These are phyloP conservation scores for Uria aalge DNA, from an alignment of 2,113 vertebrate species.

Conservation along the genomic window DNA sequence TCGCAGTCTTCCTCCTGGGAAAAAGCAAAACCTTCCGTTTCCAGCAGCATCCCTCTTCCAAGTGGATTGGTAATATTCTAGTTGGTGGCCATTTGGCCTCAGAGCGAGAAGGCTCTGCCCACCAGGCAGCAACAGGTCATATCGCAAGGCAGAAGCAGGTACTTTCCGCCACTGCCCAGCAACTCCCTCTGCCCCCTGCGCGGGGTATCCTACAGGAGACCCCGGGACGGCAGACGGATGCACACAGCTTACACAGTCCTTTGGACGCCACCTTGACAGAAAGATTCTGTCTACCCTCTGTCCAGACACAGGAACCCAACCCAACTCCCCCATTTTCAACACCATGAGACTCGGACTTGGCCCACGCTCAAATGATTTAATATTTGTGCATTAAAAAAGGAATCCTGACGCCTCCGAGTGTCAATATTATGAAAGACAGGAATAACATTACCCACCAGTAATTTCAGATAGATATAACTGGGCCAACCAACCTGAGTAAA, in stretches of 20 bases:
- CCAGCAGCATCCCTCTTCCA: not conserved
- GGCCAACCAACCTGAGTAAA: not conserved
- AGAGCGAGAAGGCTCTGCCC: not conserved
- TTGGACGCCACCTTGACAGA: not conserved
- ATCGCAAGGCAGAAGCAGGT: not conserved
- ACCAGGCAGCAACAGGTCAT: not conserved
- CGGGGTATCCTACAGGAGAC: not conserved
- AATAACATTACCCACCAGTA: not conserved
- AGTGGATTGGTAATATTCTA: fast-evolving
- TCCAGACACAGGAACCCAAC: fast-evolving
- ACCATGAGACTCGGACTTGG: not conserved
- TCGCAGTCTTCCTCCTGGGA: not conserved
- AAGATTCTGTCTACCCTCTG: not conserved
- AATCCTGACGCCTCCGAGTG: not conserved
- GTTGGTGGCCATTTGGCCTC: not conserved
- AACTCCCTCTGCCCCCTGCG: fast-evolving
- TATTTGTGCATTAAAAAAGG: not conserved
- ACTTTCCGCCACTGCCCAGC: not conserved
- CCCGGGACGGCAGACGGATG: not conserved
- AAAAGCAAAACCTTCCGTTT: not conserved
- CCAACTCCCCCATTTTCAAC: not conserved
- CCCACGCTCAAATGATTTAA: not conserved
- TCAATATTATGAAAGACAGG: not conserved
- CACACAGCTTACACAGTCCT: not conserved
- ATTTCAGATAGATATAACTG: not conserved